A percentile compares a stretch with the other conserved stretches of the same genome.
These are phyloP conservation scores for Drosophila algonquin DNA, from an alignment of 2,888 invertebrate genomes.

Conservation along the genomic window DNA sequence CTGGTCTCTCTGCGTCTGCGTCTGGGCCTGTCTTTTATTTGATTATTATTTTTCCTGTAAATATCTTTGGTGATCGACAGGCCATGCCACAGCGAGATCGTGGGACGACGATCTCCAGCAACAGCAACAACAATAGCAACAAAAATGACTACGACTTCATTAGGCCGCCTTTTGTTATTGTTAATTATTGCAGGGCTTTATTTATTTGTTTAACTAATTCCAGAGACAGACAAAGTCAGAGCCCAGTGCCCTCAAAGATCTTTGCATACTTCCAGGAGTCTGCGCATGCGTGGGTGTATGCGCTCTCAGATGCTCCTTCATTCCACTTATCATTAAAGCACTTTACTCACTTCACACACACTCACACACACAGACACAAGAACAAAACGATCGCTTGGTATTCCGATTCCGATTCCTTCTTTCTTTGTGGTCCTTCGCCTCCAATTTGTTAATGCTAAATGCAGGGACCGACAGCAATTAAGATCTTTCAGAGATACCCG, in stretches of 20 bases:
- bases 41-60: conserved; percentile 43
- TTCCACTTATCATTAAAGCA: conserved; percentile 5
- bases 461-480: conserved; percentile 58
- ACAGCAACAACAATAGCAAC: neutral
- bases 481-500: conserved; percentile 65
- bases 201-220: conserved; percentile 78
- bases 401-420: conserved; percentile 28
- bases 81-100: conserved; percentile 51
- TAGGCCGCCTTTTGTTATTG: conserved; percentile 75
- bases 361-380: neutral
- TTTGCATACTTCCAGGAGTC: conserved; percentile 41
- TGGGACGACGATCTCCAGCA: conserved; percentile 10
- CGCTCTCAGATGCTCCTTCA: conserved; percentile 20
- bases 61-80: conserved; percentile 60
- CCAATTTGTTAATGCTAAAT: conserved; percentile 65
- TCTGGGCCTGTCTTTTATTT: conserved; percentile 32
- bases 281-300: conserved; percentile 47
- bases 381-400: neutral
- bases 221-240: conserved; percentile 30
- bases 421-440: conserved; percentile 13
- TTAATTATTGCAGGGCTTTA: conserved; percentile 68
- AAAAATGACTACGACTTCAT: conserved; percentile 63
- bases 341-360: conserved; percentile 7
- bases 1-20: conserved; percentile 19
- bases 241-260: neutral